A percentile compares a stretch with the other conserved stretches of the same genome.
Conservation (phyloP, 2,113 vertebrate species). For the Pomatorhinus ruficollis region DNA sequence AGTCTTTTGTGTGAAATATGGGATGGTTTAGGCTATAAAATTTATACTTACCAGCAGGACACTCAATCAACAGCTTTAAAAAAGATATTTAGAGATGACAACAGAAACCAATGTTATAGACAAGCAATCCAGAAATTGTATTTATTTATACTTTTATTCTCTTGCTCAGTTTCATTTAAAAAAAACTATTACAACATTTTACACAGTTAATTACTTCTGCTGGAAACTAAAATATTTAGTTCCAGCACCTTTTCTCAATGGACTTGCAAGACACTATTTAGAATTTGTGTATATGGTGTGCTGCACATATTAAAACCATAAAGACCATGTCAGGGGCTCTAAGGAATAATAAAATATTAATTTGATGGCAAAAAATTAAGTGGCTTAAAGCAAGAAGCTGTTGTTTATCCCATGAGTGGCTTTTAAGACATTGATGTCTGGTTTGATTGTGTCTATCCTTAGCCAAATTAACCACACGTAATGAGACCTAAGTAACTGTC, state of each 20-base stretch:
- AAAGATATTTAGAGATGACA: conserved; percentile 18
- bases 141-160: conserved; percentile 50
- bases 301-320: conserved; percentile 78
- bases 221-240: conserved; percentile 74
- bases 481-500: conserved; percentile 82
- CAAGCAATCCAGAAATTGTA: neutral
- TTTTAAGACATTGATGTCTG: conserved; percentile 78
- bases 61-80: conserved; percentile 61
- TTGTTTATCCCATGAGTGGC: conserved; percentile 78
- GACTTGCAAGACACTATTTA: conserved; percentile 68
- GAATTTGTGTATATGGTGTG: conserved; percentile 72
- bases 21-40: conserved; percentile 58
- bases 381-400: conserved; percentile 78
- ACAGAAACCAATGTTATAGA: neutral
- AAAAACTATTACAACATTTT: conserved; percentile 14
- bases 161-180: conserved; percentile 33
- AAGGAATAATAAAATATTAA: conserved; percentile 89
- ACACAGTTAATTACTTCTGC: conserved; percentile 65
- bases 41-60: conserved; percentile 51
- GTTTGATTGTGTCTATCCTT: conserved; percentile 74
- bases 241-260: conserved; percentile 64
- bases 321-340: conserved; percentile 77
- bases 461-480: conserved; percentile 78
- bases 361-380: conserved; percentile 85
- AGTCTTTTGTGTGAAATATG: conserved; percentile 66